phyloP scores from a whole-genome alignment of 2,888 invertebrate species.

The Meganola albula region DNA sequence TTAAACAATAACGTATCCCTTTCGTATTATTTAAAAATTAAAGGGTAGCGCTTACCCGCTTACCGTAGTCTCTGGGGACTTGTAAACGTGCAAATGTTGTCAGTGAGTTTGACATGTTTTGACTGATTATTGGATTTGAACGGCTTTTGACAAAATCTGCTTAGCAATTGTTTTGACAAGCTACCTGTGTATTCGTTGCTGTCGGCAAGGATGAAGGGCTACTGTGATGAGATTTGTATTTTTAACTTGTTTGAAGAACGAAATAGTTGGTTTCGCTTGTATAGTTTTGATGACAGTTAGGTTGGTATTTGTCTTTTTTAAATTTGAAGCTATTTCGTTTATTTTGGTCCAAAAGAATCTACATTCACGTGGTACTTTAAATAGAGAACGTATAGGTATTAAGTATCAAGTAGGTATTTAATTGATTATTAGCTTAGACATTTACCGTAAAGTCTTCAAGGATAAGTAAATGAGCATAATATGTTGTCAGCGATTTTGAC shows the following conservation, averaged over 20 bases:
- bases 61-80: slow-evolving; percentile 47
- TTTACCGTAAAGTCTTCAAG: too few species aligned
- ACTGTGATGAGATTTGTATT: neutral
- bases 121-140: slow-evolving; percentile 55
- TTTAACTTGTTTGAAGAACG: neutral
- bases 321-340: neutral
- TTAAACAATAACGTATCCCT: slow-evolving; percentile 48
- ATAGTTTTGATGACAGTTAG: neutral
- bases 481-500: too few species aligned
- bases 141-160: slow-evolving; percentile 36
- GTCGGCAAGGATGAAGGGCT: slow-evolving; percentile 11
- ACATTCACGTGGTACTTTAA: too few species aligned
- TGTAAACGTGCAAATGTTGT: slow-evolving; percentile 50
- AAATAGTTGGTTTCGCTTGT: neutral
- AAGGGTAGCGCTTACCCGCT: slow-evolving; percentile 42
- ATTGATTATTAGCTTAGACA: too few species aligned
- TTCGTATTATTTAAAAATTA: slow-evolving; percentile 34
- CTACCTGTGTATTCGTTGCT: slow-evolving; percentile 63
- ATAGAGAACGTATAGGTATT: too few species aligned
- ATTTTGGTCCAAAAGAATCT: too few species aligned
- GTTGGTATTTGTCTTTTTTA: neutral
- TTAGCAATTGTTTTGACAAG: slow-evolving; percentile 49
- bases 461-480: too few species aligned
- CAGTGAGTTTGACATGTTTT: slow-evolving; percentile 65
- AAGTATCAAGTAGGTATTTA: too few species aligned